Evolutionary conservation across 2,797 vertebrate genomes (phyloP).

Genomic region (Schizothorax lantsangensis): DNA sequence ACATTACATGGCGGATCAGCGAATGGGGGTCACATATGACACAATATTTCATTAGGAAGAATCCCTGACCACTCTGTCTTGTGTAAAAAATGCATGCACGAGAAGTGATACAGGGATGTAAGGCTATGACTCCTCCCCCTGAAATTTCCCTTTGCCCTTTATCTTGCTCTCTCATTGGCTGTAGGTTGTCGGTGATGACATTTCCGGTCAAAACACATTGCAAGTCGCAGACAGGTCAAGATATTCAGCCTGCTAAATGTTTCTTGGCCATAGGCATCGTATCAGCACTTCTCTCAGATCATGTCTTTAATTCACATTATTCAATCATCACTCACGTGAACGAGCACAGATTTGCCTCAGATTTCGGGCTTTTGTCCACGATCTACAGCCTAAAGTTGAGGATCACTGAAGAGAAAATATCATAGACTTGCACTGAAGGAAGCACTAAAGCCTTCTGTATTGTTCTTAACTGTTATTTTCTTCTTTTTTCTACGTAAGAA

Average conservation of each 20-base stretch:
- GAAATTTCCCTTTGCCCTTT: neutral
- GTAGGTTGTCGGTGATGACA: neutral
- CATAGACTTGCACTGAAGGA: neutral
- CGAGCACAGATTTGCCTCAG: neutral
- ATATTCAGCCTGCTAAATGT: neutral
- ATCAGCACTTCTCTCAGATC: neutral
- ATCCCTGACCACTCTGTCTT: neutral
- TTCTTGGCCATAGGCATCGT: neutral
- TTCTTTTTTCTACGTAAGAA: neutral
- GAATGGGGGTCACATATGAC: neutral
- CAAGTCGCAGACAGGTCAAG: neutral
- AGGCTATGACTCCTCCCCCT: neutral
- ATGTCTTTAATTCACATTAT: neutral
- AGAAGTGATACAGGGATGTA: neutral
- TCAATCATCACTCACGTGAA: neutral
- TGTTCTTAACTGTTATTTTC: neutral
- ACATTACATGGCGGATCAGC: neutral
- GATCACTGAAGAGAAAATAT: neutral
- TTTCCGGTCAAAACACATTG: neutral
- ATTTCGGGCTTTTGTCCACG: neutral
- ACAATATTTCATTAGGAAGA: neutral
- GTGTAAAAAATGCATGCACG: neutral
- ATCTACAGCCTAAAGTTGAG: neutral
- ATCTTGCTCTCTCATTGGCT: neutral
- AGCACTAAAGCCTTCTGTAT: neutral